phyloP scores from a whole-genome alignment of 2,797 vertebrate species.

The Sebastes dallii region DNA sequence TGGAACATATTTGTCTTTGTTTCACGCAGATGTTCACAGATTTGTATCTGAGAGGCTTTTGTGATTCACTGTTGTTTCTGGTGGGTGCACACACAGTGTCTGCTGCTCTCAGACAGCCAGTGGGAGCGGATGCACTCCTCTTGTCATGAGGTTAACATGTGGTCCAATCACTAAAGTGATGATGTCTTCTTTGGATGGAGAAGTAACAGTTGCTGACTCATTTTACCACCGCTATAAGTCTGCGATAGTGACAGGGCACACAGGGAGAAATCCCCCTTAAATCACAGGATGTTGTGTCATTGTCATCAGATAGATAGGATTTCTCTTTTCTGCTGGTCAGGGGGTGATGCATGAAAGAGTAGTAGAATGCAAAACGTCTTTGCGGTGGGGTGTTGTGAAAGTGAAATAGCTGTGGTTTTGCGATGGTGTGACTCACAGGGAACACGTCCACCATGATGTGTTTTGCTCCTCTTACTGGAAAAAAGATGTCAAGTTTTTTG shows the following conservation, averaged over 20 bases:
- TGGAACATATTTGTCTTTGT: constrained; percentile 65
- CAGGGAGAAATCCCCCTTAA: constrained; percentile 11
- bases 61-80: constrained; percentile 62
- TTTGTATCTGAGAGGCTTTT: constrained; percentile 21
- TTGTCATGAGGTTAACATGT: constrained; percentile 79
- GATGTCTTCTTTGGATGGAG: constrained; percentile 59
- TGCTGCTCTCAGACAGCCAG: constrained; percentile 47
- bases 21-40: constrained; percentile 43
- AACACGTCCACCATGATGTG: constrained; percentile 43
- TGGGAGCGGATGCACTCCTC: constrained; percentile 50
- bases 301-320: background rate
- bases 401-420: constrained; percentile 75
- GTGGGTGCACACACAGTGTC: constrained; percentile 42
- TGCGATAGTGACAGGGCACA: constrained; percentile 40
- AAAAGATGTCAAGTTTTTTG: constrained; percentile 30
- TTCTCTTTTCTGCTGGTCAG: constrained; percentile 1
- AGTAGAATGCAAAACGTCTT: constrained; percentile 31
- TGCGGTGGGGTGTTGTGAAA: constrained; percentile 77
- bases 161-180: constrained; percentile 61
- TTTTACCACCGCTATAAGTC: background rate
- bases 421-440: constrained; percentile 75
- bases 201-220: constrained; percentile 59
- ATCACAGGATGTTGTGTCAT: background rate
- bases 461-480: constrained; percentile 49
- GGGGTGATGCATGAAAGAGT: constrained; percentile 35